phyloP scores from a whole-genome alignment of 2,113 vertebrate genomes.

The Tylochromis polylepis region DNA sequence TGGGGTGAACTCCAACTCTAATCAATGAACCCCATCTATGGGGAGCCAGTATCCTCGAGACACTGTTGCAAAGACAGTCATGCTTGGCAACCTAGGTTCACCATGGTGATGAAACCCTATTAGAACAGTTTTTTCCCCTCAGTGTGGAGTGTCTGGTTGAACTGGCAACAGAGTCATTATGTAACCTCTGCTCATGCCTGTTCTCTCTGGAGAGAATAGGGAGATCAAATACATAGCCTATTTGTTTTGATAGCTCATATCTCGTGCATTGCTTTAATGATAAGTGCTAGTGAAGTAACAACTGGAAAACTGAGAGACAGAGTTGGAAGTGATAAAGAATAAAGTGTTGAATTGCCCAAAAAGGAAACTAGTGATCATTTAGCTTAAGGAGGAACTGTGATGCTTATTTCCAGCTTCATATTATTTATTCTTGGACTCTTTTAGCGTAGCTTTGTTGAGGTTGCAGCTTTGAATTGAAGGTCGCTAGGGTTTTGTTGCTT shows the following conservation, averaged over 20 bases:
- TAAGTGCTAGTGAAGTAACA: not conserved
- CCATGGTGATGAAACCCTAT: slow-evolving; percentile 71
- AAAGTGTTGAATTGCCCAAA: not conserved
- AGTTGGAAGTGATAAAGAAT: not conserved
- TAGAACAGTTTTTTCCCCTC: slow-evolving; percentile 45
- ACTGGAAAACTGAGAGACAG: not conserved
- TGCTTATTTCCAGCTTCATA: fast-evolving
- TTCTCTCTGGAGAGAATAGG: slow-evolving; percentile 13
- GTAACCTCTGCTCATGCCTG: slow-evolving; percentile 65
- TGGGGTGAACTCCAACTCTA: slow-evolving; percentile 60
- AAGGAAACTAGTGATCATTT: not conserved
- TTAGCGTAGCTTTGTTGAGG: not conserved
- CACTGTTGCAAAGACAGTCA: slow-evolving; percentile 63
- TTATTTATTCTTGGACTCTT: not conserved
- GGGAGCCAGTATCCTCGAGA: slow-evolving; percentile 61
- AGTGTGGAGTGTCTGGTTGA: slow-evolving; percentile 73
- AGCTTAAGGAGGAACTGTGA: not conserved
- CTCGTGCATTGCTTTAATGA: not conserved
- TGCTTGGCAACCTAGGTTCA: slow-evolving; percentile 65
- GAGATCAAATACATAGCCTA: not conserved
- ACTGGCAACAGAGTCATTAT: slow-evolving; percentile 67
- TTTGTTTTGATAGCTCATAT: not conserved
- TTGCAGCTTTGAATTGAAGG: not conserved
- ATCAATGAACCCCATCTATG: slow-evolving; percentile 69
- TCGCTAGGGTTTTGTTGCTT: not conserved